Conservation (phyloP, 2,888 invertebrate species). For the Sialis fuliginosa region DNA sequence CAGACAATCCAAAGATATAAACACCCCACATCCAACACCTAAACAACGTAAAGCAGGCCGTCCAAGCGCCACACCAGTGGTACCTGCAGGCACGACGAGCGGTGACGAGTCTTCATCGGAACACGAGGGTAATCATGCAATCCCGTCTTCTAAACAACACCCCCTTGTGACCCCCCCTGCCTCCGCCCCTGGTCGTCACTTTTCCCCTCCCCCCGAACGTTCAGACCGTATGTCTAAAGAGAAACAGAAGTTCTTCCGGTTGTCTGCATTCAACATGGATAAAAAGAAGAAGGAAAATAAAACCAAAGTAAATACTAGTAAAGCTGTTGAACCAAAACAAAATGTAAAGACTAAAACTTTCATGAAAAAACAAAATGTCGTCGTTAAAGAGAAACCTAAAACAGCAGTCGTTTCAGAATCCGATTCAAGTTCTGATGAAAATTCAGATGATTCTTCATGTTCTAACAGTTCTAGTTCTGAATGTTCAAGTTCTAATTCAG, state of each 20-base stretch:
- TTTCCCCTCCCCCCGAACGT: constrained; percentile 31
- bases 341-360: too few relatives aligned
- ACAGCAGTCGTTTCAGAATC: constrained; percentile 1
- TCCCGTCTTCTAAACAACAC: constrained; percentile 24
- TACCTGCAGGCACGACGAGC: constrained; percentile 7
- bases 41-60: neutral
- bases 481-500: constrained; percentile 10
- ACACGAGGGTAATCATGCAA: constrained; percentile 10
- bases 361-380: constrained; percentile 4
- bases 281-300: constrained; percentile 23
- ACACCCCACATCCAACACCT: neutral
- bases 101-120: constrained; percentile 9
- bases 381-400: neutral
- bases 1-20: constrained; percentile 3
- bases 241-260: constrained; percentile 73
- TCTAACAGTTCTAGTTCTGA: constrained; percentile 14
- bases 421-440: constrained; percentile 6
- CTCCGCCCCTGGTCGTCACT: constrained; percentile 11
- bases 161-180: constrained; percentile 19
- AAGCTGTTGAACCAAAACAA: constrained; percentile 11
- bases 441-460: constrained; percentile 8
- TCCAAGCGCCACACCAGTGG: neutral
- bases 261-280: constrained; percentile 60
- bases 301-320: constrained; percentile 7
- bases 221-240: constrained; percentile 69